A percentile compares a stretch with the other conserved stretches of the same genome.
phyloP scores from a whole-genome alignment of 2,797 vertebrate genomes.

The Ctenopoma kingsleyae region DNA sequence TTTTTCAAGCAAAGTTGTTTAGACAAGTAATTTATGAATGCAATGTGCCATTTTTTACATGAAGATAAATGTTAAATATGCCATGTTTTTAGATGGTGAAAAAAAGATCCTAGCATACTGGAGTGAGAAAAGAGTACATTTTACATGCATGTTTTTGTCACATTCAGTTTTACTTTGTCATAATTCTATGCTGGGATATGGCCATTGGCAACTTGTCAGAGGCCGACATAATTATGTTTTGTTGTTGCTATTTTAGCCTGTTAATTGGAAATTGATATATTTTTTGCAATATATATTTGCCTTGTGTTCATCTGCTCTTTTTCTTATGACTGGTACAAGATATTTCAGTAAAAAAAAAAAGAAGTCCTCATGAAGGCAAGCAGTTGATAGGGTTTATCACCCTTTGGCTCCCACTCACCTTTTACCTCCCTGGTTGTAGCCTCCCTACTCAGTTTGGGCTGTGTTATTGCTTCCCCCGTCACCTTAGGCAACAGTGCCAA shows the following conservation, averaged over 20 bases:
- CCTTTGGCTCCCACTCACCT: constrained; percentile 57
- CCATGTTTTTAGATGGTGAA: too few species aligned
- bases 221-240: not conserved
- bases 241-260: not conserved
- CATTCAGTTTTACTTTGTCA: not conserved
- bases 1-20: not conserved
- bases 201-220: too few species aligned
- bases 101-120: not conserved
- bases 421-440: constrained; percentile 55
- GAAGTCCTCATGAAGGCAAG: constrained; percentile 17
- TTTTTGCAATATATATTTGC: not conserved
- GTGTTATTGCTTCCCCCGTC: constrained; percentile 59
- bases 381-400: constrained; percentile 50
- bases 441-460: constrained; percentile 55
- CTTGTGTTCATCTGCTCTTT: not conserved
- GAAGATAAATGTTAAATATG: not conserved
- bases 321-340: not conserved
- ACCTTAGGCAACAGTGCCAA: constrained; percentile 67
- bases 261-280: too few species aligned
- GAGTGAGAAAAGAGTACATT: too few species aligned
- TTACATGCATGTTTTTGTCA: too few species aligned
- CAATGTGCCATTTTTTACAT: not conserved
- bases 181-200: too few species aligned
- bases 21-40: not conserved
- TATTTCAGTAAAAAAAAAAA: constrained; percentile 8